Evolutionary conservation across 2,113 vertebrate species (phyloP), one percentile per base, ranked within the genome.

Genomic region (Caranx ignobilis): DNA sequence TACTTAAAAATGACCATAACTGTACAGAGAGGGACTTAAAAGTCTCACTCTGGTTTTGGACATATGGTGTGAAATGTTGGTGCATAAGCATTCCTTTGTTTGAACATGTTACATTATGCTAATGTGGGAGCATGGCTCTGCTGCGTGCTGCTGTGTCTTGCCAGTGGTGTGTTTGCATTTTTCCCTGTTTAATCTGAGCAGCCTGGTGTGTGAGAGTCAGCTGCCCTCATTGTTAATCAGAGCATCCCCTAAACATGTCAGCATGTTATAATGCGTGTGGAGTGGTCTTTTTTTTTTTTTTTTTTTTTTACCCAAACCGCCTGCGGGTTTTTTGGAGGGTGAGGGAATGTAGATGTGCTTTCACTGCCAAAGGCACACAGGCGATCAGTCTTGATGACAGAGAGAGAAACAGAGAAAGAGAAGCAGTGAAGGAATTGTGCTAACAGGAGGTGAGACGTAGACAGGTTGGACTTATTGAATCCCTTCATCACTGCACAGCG

Each of bases 191-290:
- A 87, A 71, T 82, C 43, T 68, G 73, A 54, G 21, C 57, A 65
- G 81, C 62, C 71, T 48, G 35, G 60, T 83, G 77, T 74, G 79
- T 81, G 37, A 34, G 67, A 61, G 47, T 81, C 60, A 66, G 87
- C 71, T 81, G 81, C 69, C 75, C 84, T 88, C 79, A 47, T 83
- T 90, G 86, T 87, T 90, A 85, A 92, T 89, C 89, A 89, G 82
- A 86, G 77, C 68, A 48, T 88, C 76, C 74, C 88, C 67, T 55
- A 63, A 88, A 66, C 83, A 87, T 87, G 81, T 71, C 73, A 81
- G 77, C 68, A 35, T 77, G 81, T 76, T 80, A 37, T 57, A 81
- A 75, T 34, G 56, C 59, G 60, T 67, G 16, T 56, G 1, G 60
- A 80, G 63, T 57, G 73, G 79, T 74, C 63, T n/a, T n/a, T n/a